phyloP scores from a whole-genome alignment of 2,888 invertebrate genomes.

The Euplagia quadripunctaria region DNA sequence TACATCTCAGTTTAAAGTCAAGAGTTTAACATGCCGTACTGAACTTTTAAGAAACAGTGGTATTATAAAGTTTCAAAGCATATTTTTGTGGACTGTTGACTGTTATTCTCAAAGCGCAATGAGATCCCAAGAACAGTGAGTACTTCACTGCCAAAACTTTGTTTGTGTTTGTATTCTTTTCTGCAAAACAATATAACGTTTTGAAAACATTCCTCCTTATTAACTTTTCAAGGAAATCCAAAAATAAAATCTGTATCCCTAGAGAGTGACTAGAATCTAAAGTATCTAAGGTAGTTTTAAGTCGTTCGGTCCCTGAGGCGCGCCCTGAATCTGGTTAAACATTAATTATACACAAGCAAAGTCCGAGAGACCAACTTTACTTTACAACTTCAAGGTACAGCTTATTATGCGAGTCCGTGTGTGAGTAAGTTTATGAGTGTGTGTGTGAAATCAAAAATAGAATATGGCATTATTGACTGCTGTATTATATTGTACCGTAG shows the following conservation, averaged over 20 bases:
- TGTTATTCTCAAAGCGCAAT: background rate
- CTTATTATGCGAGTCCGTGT: background rate
- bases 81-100: background rate
- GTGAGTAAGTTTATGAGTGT: background rate
- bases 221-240: conserved; percentile 6
- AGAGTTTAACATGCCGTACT: background rate
- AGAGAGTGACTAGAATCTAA: background rate
- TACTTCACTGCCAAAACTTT: background rate
- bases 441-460: conserved; percentile 4
- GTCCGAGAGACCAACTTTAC: conserved; percentile 23
- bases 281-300: conserved; percentile 17
- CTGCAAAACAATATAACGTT: background rate
- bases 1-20: too few relatives aligned
- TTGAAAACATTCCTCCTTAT: background rate
- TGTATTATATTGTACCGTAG: background rate
- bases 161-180: background rate
- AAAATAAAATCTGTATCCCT: conserved; percentile 1
- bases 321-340: conserved; percentile 16
- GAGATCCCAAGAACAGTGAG: background rate
- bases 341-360: conserved; percentile 33
- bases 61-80: background rate
- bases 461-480: background rate
- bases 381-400: conserved; percentile 10
- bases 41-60: background rate
- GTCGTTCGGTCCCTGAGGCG: conserved; percentile 19